Conservation (phyloP, 1,140 invertebrate species). For the Coptotermes formosanus region DNA sequence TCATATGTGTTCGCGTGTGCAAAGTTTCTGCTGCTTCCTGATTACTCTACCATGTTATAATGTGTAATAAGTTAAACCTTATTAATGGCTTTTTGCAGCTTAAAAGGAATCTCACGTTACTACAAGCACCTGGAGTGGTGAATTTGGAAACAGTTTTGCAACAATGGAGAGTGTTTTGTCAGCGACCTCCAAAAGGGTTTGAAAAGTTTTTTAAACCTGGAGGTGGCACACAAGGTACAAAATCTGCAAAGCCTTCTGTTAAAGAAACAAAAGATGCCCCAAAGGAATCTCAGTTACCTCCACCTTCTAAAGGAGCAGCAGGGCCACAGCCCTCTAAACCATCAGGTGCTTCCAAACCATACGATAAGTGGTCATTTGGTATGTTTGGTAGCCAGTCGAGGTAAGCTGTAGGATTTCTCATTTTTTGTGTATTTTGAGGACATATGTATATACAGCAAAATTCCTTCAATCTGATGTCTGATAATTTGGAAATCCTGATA, state of each 20-base stretch:
- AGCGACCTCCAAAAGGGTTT: conserved; percentile 82
- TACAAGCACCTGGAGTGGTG: conserved; percentile 38
- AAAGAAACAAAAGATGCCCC: conserved; percentile 41
- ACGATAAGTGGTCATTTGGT: conserved; percentile 64
- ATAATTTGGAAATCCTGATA: neutral
- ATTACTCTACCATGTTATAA: too few species aligned
- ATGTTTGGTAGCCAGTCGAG: conserved; percentile 55
- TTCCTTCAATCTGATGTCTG: neutral
- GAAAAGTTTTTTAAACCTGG: conserved; percentile 83
- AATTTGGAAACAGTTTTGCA: conserved; percentile 49
- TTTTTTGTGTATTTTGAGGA: too few species aligned
- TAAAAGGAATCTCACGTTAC: conserved; percentile 37
- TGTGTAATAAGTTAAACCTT: neutral
- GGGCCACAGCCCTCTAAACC: conserved; percentile 43
- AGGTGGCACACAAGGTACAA: conserved; percentile 48
- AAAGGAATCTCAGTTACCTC: conserved; percentile 44
- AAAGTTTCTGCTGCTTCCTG: too few species aligned
- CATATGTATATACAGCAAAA: neutral
- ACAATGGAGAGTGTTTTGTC: conserved; percentile 59
- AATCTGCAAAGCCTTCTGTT: conserved; percentile 11
- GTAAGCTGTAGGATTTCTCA: conserved; percentile 32
- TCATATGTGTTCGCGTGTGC: too few species aligned
- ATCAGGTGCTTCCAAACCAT: conserved; percentile 37
- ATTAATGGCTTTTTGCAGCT: conserved; percentile 38
- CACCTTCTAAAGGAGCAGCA: conserved; percentile 40